Evolutionary conservation across 2,888 invertebrate species (phyloP).

Genomic region (Ophion ventricosus): DNA sequence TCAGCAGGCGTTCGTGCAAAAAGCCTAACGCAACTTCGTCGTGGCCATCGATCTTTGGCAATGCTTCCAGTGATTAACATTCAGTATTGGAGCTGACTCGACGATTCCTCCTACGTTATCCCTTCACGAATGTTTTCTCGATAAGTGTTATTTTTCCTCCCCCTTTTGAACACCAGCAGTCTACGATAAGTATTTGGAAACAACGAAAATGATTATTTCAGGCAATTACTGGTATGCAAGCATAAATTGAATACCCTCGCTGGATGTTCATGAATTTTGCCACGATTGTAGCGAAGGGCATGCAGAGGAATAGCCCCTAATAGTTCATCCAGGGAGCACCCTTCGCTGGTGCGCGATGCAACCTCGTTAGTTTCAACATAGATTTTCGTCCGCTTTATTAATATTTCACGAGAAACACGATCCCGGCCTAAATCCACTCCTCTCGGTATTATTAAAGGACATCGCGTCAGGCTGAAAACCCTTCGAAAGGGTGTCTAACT

Average conservation of each 20-base stretch:
- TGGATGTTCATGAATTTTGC: not conserved
- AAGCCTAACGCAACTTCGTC: conserved; percentile 48
- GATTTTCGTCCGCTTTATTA: conserved; percentile 56
- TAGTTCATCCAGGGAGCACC: not conserved
- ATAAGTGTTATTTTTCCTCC: not conserved
- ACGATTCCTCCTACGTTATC: not conserved
- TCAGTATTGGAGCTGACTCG: not conserved
- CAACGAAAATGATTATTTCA: not conserved
- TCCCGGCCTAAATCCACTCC: conserved; percentile 48
- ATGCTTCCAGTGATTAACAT: conserved; percentile 11
- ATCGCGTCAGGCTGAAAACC: conserved; percentile 33
- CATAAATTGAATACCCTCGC: not conserved
- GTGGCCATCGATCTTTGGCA: conserved; percentile 12
- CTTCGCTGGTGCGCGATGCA: not conserved
- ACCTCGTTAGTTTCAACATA: conserved; percentile 25
- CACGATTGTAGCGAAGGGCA: not conserved
- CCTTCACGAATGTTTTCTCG: not conserved
- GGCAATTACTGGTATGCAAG: not conserved
- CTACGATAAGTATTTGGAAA: not conserved
- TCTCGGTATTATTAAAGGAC: conserved; percentile 59
- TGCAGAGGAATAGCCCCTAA: not conserved
- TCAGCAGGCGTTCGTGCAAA: conserved; percentile 53
- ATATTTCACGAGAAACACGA: conserved; percentile 61
- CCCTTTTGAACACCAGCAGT: not conserved
- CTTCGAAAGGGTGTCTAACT: conserved; percentile 55